These are phyloP conservation scores for Stenoptilia bipunctidactyla DNA, from an alignment of 2,888 invertebrate species.

Conservation along the genomic window DNA sequence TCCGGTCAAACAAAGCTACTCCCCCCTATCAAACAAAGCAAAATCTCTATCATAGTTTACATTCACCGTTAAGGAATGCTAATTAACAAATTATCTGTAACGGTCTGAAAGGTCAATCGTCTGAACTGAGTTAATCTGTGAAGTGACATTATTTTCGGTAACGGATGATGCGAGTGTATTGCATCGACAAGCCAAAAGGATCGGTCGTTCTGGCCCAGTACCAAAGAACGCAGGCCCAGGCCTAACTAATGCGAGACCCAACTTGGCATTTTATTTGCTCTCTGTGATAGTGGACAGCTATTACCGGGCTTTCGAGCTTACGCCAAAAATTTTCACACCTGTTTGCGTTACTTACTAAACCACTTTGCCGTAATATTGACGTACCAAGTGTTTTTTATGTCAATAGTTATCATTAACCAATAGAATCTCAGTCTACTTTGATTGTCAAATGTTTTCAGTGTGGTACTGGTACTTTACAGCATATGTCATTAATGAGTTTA, in stretches of 20 bases:
- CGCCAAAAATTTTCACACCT: too few species aligned
- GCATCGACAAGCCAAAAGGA: slow-evolving; percentile 68
- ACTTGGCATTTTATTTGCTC: slow-evolving; percentile 50
- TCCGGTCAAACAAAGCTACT: too few species aligned
- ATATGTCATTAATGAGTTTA: too few species aligned
- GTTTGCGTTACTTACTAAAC: too few species aligned
- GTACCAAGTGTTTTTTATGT: too few species aligned
- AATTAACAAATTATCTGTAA: slow-evolving; percentile 31
- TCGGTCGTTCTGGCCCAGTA: slow-evolving; percentile 65
- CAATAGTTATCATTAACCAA: too few species aligned
- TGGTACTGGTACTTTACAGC: too few species aligned
- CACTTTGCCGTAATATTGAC: too few species aligned
- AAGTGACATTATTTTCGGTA: slow-evolving; percentile 65
- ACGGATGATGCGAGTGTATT: slow-evolving; percentile 46
- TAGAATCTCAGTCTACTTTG: too few species aligned
- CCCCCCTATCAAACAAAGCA: too few species aligned
- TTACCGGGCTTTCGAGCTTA: slow-evolving; percentile 9
- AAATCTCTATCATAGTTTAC: neutral
- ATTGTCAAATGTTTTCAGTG: too few species aligned
- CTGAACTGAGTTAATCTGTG: slow-evolving; percentile 68
- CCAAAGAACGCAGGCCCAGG: slow-evolving; percentile 63
- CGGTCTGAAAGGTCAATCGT: slow-evolving; percentile 59
- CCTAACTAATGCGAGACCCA: slow-evolving; percentile 61
- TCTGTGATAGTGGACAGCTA: neutral
- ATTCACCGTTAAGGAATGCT: neutral